Conservation (phyloP, 2,888 invertebrate genomes). For the Metalampra italica region DNA sequence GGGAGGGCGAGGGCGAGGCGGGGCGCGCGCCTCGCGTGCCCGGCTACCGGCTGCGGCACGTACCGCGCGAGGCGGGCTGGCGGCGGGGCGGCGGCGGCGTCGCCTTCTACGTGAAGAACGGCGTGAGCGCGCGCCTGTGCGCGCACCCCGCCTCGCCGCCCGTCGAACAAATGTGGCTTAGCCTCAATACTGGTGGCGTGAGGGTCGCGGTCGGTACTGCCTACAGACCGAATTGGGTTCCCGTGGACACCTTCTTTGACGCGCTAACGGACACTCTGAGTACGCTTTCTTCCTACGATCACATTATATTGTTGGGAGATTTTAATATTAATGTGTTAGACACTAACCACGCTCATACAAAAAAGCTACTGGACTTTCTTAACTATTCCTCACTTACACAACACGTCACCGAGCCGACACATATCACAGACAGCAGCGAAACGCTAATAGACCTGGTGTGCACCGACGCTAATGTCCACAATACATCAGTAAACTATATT, state of each 20-base stretch:
- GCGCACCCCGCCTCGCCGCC: not conserved
- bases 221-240: not conserved
- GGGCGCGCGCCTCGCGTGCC: constrained; percentile 12
- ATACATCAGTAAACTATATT: not conserved
- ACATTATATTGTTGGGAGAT: constrained; percentile 1
- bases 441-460: constrained; percentile 11
- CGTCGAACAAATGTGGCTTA: constrained; percentile 8
- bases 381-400: not conserved
- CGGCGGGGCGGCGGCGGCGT: constrained; percentile 14
- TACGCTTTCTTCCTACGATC: not conserved
- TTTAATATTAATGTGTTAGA: constrained; percentile 5
- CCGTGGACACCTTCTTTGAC: constrained; percentile 4
- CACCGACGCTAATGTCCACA: not conserved
- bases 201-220: constrained; percentile 1
- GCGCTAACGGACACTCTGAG: not conserved
- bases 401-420: constrained; percentile 4
- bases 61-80: constrained; percentile 6
- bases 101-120: constrained; percentile 15
- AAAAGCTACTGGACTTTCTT: constrained; percentile 1
- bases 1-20: constrained; percentile 11
- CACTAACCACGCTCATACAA: not conserved
- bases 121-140: not conserved
- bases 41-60: constrained; percentile 13
- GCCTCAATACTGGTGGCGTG: not conserved
- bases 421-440: constrained; percentile 6